Evolutionary conservation across 1,140 invertebrate genomes (phyloP), one percentile per base, ranked within the genome.

Genomic region (Calephelis nemesis): DNA sequence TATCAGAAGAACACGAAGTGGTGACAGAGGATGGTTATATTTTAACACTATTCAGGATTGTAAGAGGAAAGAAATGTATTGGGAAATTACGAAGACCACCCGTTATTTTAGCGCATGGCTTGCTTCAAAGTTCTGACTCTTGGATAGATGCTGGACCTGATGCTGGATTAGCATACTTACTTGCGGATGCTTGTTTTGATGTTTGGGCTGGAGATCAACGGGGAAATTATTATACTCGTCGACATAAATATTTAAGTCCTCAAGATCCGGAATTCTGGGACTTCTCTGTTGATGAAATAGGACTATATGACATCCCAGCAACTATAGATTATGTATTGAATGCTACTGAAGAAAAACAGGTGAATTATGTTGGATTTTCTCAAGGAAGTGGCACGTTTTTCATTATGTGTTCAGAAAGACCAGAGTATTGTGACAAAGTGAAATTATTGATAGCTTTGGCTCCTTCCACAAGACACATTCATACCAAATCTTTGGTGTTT

Each of bases 131-230:
- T 69, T 94, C 95, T 0, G 93, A 94, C 1, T 93, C 94, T 74
- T 97, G 94, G 93, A 74, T 96, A 10, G 83, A 95, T 4, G 85
- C 93, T 47, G 94, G 94, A 40, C 94, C 94, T 9, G 83, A 92
- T 15, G 94, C 95, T 73, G 93, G 92, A 4, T 77, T 96, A 8
- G 96, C 95, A 79, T 83, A 92, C 70, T 83, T 94, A 30, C 83
- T 96, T 63, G 94, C 95, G 5, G 95, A 97, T 79, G 93, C 93
- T 1, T 96, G 96, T 3, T 96, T 94, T 71, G 96, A 97, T 85
- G 94, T 97, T 13, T 96, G 95, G 95, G 77, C 96, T 65, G 94
- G 94, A 0, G 96, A 97, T 78, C 89, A 92, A 6, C 89, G 96
- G 66, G 95, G 95, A 1, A 96, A 94, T 72, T 87, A 84, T 15